Conservation (phyloP, 1,140 invertebrate species). For the Prorops nasuta region DNA sequence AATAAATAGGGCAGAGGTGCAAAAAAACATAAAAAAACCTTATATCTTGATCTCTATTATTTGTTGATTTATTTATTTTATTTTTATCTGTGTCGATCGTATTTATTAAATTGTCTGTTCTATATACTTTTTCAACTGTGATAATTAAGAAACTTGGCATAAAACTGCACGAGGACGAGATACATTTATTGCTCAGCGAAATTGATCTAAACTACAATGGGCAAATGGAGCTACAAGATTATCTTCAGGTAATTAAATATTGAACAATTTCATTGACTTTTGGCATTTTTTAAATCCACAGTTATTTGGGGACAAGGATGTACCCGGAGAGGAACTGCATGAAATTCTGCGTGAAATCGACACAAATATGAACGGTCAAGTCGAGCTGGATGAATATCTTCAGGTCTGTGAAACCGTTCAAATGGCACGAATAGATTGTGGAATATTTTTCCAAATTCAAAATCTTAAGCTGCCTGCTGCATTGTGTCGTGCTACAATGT, state of each 20-base stretch:
- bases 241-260: constrained; percentile 66
- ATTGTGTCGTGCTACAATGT: not conserved
- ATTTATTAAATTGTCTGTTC: not conserved
- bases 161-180: constrained; percentile 63
- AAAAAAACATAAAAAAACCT: no score
- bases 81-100: constrained; percentile 2
- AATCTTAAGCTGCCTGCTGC: not conserved
- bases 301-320: constrained; percentile 84
- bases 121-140: not conserved
- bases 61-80: constrained; percentile 3
- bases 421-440: constrained; percentile 13
- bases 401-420: constrained; percentile 77
- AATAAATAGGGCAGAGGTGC: no score
- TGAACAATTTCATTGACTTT: constrained; percentile 35
- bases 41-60: constrained; percentile 1
- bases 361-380: constrained; percentile 98
- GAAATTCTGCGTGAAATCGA: constrained; percentile 97
- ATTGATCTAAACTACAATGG: constrained; percentile 69
- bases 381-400: constrained; percentile 97
- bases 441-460: constrained; percentile 10
- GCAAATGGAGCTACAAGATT: constrained; percentile 71
- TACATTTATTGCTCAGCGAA: constrained; percentile 67
- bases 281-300: constrained; percentile 57
- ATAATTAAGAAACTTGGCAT: constrained; percentile 62
- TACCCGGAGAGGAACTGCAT: constrained; percentile 93